Evolutionary conservation across 2,888 invertebrate species (phyloP).

Genomic region (Isoperla grammatica): DNA sequence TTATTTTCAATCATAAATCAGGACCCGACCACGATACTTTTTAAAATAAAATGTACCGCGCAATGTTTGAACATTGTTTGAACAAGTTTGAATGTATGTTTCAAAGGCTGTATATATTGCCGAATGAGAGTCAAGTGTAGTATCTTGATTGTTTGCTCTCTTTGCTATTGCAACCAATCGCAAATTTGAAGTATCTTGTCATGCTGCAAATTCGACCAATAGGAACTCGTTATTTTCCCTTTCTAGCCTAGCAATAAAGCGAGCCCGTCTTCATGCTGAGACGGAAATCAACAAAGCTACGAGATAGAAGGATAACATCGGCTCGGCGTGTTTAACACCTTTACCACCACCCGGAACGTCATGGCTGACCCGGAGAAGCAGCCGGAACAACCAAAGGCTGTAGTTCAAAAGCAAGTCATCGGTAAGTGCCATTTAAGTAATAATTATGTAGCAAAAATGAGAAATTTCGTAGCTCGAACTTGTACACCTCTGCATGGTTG

Average conservation of each 20-base stretch:
- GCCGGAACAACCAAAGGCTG: constrained; percentile 65
- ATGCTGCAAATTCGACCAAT: no score
- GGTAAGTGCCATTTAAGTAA: constrained; percentile 52
- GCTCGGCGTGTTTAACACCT: constrained; percentile 47
- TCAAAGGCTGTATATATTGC: no score
- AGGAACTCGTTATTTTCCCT: no score
- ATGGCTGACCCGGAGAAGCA: constrained; percentile 95
- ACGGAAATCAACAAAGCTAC: constrained; percentile 48
- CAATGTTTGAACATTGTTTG: no score
- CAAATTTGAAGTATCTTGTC: no score
- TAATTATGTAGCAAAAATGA: not conserved
- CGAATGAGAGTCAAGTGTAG: no score
- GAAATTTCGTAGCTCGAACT: constrained; percentile 23
- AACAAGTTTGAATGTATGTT: no score
- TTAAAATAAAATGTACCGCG: no score
- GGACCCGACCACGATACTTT: no score
- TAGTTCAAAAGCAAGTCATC: constrained; percentile 81
- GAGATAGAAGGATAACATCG: constrained; percentile 49
- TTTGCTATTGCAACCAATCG: no score
- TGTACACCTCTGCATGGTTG: constrained; percentile 24
- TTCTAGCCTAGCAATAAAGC: not conserved
- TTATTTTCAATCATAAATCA: no score
- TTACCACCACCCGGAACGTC: constrained; percentile 60
- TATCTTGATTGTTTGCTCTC: no score
- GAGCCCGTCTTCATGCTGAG: constrained; percentile 41